Evolutionary conservation across 2,797 vertebrate species (phyloP).

Genomic region (Pachyuromys duprasi): DNA sequence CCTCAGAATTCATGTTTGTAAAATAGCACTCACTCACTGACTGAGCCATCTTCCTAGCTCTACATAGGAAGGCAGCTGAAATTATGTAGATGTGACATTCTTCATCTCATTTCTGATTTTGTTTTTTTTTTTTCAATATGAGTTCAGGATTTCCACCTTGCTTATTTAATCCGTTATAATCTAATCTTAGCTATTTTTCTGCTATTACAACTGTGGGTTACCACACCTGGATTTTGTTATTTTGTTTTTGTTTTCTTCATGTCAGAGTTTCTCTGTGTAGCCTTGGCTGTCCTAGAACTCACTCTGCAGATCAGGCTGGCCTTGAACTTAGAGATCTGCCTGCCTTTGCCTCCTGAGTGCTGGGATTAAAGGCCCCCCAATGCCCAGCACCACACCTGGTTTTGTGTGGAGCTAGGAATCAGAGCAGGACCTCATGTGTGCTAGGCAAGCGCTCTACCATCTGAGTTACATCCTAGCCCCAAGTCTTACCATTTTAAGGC

Average conservation of each 20-base stretch:
- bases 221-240: neutral
- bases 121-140: neutral
- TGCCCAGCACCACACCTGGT: neutral
- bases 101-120: neutral
- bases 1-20: neutral
- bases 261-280: neutral
- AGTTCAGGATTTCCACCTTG: neutral
- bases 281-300: neutral
- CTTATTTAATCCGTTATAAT: neutral
- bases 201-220: neutral
- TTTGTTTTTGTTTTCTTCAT: neutral
- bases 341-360: neutral
- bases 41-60: neutral
- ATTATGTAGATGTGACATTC: neutral
- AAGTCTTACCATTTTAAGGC: neutral
- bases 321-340: neutral
- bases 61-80: neutral
- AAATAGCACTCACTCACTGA: neutral
- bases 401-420: neutral
- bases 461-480: neutral
- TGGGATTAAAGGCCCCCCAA: neutral
- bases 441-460: neutral
- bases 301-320: neutral
- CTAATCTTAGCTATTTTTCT: neutral
- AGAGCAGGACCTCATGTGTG: neutral